Base-by-base conservation (phyloP, 1,140 invertebrate genomes). In the Manduca sexta region DNA sequence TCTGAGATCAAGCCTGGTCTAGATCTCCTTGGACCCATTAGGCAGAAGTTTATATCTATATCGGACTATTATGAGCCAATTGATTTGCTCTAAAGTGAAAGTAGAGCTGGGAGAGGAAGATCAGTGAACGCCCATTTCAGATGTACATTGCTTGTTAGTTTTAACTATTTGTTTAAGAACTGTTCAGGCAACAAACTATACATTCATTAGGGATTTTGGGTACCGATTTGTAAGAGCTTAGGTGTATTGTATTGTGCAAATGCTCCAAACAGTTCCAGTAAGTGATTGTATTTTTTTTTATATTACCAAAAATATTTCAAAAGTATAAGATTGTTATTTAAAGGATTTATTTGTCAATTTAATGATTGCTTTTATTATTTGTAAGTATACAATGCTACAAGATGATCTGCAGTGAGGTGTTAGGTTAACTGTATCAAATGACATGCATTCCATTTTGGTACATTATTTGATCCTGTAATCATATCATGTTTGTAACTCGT, bases 71-170 rank as follows among this genome's bases (percentile, higher is more conserved):
- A 93, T 87, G 97, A 97, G 69, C 98, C 98, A 8, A 92, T 90
- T 17, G 96, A 99, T 81, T 86, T 99, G 99, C 83, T 95, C 95
- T 37, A 97, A 98, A 89, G 96, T 99, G 18, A 97, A 97, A 81
- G 93, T 95, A 59, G 95, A 97, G 82, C 88, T 97, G 35, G 95
- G 94, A 43, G 96, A 98, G 56, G 95, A 97, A 64, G 94, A 95
- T 73, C 92, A 94, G 89, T 94, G 92, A 91, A 58, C 17, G 37
- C 49, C 38, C 50, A 40, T 58, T 66, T 70, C 67, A 52, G 67
- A 74, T 83, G 68, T 81, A 84, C 74, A 86, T 86, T 79, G 86
- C 84, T 86, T 86, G 75, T 83, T 81, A 80, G 65, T 70, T 76
- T 74, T 57, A 64, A 66, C 59, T 49, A 66, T 72, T 83, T 81